A percentile compares a stretch with the other conserved stretches of the same genome.
These are phyloP conservation scores for Mastigias papua DNA, from an alignment of 30 jellyfish, hydroid and myxozoan genomes.

Conservation along the genomic window DNA sequence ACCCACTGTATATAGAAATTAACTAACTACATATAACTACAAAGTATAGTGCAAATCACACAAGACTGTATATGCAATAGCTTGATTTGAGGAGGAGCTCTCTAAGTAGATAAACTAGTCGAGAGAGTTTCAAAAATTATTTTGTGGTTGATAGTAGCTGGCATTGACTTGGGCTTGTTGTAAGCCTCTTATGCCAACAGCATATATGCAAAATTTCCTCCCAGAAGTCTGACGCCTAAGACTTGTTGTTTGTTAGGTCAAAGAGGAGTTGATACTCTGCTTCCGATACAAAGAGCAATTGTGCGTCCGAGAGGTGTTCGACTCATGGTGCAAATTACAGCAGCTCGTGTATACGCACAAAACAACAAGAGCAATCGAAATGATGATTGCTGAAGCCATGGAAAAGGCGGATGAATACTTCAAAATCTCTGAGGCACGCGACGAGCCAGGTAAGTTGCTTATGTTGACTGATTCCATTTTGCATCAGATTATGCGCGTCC, in stretches of 20 bases:
- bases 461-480: constrained; percentile 40
- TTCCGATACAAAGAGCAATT: constrained; percentile 44
- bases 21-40: no score
- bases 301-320: constrained; percentile 37
- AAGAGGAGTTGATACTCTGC: constrained; percentile 45
- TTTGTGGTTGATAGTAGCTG: no score
- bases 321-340: constrained; percentile 60
- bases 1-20: no score
- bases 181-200: no score
- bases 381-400: constrained; percentile 74
- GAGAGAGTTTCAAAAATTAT: no score
- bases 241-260: constrained; percentile 20
- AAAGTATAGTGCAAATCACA: no score
- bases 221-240: no score
- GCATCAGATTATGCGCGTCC: constrained; percentile 16
- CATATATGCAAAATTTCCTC: no score
- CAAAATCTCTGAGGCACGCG: constrained; percentile 30
- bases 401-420: constrained; percentile 30
- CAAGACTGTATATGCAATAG: no score
- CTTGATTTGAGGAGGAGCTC: no score
- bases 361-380: constrained; percentile 60
- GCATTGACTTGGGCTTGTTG: no score
- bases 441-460: constrained; percentile 30
- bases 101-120: no score
- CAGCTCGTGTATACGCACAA: constrained; percentile 57